Base-by-base conservation (phyloP, 2,888 invertebrate species). In the Thelaira solivaga region DNA sequence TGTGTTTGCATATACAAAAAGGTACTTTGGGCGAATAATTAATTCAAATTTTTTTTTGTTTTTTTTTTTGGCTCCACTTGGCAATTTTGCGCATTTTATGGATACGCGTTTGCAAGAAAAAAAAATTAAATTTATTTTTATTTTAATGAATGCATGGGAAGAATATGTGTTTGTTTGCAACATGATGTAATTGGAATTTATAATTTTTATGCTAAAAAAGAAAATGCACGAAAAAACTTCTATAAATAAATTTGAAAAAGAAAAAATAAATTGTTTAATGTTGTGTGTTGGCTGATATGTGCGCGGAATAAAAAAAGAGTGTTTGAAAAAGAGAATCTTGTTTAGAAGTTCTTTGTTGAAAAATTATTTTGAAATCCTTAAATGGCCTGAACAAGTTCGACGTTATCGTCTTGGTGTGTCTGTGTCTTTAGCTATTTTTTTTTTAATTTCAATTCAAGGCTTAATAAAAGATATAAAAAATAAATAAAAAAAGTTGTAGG, bases 21-120 rank as follows among this genome's bases (percentile, higher is more conserved):
- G 62, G 62, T 72, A 55, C 34, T 73, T 61, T 55, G 31, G 31
- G 26, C 51, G 11, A 69, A 49, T 47, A 49, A 72, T 67, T 67
- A 62, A n/a, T n/a, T n/a, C n/a, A n/a, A n/a, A n/a, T n/a, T n/a
- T 53, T 74, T 51, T 34, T 61, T 13, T 16, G 16, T 22, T 31
- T 6, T 16, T 26, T n/a, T 49, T 29, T 53, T 29, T 53, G 29
- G n/a, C n/a, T 8, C 11, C 41, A 41, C 10, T 41, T 22, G 16
- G 31, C n/a, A 53, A 41, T 36, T 51, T 78, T 78, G n/a, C 78
- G 74, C 78, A 74, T 65, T 47, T 71, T 55, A 55, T 74, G 78
- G 78, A 78, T 78, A 78, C 78, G 78, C 68, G 77, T 59, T 34
- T 39, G 20, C 20, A 24, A 22, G 18, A 53, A 64, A 43, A 39